Conservation (phyloP, 2,797 vertebrate species). For the Poecilia velifera region DNA sequence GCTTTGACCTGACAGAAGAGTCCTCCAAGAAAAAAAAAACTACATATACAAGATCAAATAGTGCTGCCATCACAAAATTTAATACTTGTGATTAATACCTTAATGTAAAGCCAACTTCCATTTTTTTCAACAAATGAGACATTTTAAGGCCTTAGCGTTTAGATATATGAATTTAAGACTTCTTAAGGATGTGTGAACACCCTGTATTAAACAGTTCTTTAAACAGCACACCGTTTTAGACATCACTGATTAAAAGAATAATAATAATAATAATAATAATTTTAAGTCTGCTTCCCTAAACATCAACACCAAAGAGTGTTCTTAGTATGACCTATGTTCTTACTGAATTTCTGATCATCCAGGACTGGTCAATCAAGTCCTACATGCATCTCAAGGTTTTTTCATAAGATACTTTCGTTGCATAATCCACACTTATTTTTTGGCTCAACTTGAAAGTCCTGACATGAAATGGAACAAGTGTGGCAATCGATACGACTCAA, state of each 20-base stretch:
- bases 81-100: no score
- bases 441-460: not conserved
- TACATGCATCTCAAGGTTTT: not conserved
- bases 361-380: not conserved
- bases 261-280: not conserved
- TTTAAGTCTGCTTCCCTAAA: not conserved
- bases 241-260: not conserved
- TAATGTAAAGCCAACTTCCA: no score
- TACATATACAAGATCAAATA: no score
- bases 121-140: no score
- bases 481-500: not conserved
- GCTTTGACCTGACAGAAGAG: no score
- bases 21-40: no score
- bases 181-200: no score
- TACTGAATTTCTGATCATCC: not conserved
- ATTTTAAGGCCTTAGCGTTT: no score
- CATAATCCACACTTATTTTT: not conserved
- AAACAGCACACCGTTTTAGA: not conserved
- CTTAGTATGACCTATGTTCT: not conserved
- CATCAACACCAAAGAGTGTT: not conserved
- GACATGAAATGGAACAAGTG: not conserved
- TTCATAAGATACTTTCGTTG: not conserved
- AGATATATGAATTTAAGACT: no score
- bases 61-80: no score
- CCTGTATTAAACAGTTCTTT: not conserved